These are phyloP conservation scores for Thalassoma bifasciatum DNA, from an alignment of 2,113 vertebrate species.

Conservation along the genomic window DNA sequence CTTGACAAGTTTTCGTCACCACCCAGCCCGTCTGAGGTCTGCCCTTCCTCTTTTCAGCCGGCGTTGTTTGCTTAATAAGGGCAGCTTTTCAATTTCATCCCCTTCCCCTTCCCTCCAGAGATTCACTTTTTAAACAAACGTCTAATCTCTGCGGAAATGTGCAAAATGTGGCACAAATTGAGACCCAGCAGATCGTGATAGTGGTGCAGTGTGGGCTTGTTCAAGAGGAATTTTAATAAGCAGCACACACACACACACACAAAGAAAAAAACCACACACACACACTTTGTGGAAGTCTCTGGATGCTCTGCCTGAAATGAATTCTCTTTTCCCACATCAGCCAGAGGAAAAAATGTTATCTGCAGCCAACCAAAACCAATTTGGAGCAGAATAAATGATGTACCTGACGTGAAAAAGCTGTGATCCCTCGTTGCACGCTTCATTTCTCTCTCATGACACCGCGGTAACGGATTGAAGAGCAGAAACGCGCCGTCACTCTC, in stretches of 20 bases:
- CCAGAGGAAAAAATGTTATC: constrained; percentile 50
- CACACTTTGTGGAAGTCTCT: neutral
- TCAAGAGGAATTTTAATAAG: constrained; percentile 59
- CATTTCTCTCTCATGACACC: constrained; percentile 31
- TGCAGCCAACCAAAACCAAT: constrained; percentile 43
- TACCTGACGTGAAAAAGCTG: constrained; percentile 33
- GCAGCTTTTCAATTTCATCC: constrained; percentile 25
- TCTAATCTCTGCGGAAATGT: constrained; percentile 47
- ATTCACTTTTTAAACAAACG: constrained; percentile 44
- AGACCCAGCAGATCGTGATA: constrained; percentile 39
- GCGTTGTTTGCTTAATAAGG: neutral
- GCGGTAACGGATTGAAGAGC: constrained; percentile 25
- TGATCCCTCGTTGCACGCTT: constrained; percentile 31
- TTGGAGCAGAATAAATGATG: constrained; percentile 51
- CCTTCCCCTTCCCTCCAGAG: constrained; percentile 11
- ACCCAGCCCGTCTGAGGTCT: too few relatives aligned
- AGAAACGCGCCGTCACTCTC: neutral
- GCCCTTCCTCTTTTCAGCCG: neutral
- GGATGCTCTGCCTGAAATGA: constrained; percentile 28
- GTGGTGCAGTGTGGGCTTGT: constrained; percentile 22
- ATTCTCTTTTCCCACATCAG: constrained; percentile 41
- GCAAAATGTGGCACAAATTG: constrained; percentile 39
- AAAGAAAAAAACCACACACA: neutral
- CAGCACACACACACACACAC: neutral
- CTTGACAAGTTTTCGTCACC: too few relatives aligned